A percentile compares a stretch with the other conserved stretches of the same genome.
phyloP scores from a whole-genome alignment of 2,113 vertebrate genomes.

The Ochotona curzoniae region DNA sequence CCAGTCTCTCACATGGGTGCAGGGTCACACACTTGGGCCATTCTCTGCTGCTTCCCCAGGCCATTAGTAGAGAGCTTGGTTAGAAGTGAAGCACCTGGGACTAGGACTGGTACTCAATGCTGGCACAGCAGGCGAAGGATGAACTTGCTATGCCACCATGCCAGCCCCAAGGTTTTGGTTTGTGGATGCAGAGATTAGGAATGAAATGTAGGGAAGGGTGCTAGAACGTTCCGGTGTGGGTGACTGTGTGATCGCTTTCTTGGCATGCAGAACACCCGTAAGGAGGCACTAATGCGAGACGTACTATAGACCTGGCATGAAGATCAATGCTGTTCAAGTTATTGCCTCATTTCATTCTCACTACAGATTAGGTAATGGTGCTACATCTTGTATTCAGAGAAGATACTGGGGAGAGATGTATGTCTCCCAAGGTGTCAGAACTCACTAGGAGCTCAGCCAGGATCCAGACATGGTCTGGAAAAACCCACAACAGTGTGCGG shows the following conservation, averaged over 20 bases:
- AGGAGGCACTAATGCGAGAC: neutral
- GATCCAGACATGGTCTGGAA: neutral
- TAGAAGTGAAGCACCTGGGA: too few relatives aligned
- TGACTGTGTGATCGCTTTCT: neutral
- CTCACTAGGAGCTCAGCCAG: neutral
- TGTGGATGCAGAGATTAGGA: neutral
- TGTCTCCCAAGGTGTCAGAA: neutral
- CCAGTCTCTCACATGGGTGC: too few relatives aligned
- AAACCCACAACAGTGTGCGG: constrained; percentile 1
- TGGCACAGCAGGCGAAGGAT: too few relatives aligned
- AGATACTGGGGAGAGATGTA: neutral
- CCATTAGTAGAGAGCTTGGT: too few relatives aligned
- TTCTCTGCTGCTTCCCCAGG: too few relatives aligned
- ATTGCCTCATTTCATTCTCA: neutral
- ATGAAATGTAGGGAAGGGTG: neutral
- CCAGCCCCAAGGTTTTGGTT: too few relatives aligned
- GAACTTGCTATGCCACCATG: too few relatives aligned
- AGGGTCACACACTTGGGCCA: too few relatives aligned
- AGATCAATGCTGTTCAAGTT: neutral
- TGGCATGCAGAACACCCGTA: neutral
- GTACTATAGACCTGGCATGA: neutral
- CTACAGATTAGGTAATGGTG: neutral
- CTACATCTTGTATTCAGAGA: neutral
- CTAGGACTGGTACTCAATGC: too few relatives aligned
- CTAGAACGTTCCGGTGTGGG: neutral